phyloP scores from a whole-genome alignment of 2,113 vertebrate species.

The Columbina picui region DNA sequence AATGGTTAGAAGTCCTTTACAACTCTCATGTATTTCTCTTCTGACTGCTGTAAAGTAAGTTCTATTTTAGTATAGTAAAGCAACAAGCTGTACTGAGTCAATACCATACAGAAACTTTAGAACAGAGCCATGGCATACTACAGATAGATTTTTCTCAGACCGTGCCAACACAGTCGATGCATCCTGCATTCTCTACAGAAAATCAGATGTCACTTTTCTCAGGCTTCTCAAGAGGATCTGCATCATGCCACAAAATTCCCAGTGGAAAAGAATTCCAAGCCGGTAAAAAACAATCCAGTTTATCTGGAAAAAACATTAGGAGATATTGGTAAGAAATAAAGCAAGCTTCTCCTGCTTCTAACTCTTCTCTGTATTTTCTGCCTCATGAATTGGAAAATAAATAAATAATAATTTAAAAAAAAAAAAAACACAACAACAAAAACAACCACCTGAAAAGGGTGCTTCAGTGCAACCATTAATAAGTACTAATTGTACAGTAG shows the following conservation, averaged over 20 bases:
- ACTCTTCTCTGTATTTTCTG: neutral
- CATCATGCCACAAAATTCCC: neutral
- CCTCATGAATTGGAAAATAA: neutral
- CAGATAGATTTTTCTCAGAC: neutral
- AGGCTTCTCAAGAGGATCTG: neutral
- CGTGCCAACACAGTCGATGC: neutral
- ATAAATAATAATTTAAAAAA: too few species aligned
- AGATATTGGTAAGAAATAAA: neutral
- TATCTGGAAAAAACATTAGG: neutral
- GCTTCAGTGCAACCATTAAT: neutral
- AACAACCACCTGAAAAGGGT: neutral
- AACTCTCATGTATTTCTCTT: neutral
- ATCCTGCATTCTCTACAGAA: neutral
- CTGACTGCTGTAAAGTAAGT: neutral
- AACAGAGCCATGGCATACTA: rapidly evolving
- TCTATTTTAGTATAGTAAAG: neutral
- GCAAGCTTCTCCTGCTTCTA: neutral
- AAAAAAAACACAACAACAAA: neutral
- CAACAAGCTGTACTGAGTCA: neutral
- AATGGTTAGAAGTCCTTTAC: neutral
- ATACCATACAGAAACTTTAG: neutral
- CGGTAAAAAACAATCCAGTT: neutral
- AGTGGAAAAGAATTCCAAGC: neutral
- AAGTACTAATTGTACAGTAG: neutral
- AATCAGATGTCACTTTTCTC: neutral